Conservation (phyloP, 1,140 invertebrate genomes). For the Chironomus tepperi region DNA sequence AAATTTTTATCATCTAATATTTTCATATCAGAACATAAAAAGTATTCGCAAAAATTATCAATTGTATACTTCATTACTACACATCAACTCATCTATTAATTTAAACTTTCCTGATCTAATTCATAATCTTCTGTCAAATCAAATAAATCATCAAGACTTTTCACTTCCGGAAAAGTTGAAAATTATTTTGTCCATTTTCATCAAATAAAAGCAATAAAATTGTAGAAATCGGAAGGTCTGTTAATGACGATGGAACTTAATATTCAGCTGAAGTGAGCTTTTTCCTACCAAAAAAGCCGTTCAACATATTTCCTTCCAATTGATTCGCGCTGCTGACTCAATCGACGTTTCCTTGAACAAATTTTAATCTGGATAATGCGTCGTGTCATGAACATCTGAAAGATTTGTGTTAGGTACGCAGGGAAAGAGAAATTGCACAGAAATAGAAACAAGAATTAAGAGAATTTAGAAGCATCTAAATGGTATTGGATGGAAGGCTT, state of each 20-base stretch:
- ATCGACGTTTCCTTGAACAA: not conserved
- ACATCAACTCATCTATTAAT: not conserved
- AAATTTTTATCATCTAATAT: too few species aligned
- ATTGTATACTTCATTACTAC: too few species aligned
- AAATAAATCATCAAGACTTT: constrained; percentile 19
- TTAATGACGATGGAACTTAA: not conserved
- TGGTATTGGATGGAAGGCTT: constrained; percentile 37
- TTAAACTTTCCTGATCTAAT: not conserved
- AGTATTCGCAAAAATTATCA: too few species aligned
- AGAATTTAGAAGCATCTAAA: constrained; percentile 39
- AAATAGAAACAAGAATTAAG: not conserved
- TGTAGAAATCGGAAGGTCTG: too few species aligned
- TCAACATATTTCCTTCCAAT: not conserved
- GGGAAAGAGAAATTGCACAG: not conserved
- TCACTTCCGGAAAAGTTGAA: constrained; percentile 7
- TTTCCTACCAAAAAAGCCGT: constrained; percentile 6
- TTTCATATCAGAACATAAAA: too few species aligned
- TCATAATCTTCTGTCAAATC: not conserved
- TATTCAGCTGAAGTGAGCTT: constrained; percentile 19
- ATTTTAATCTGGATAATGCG: not conserved
- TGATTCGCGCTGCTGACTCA: not conserved
- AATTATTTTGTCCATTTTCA: not conserved
- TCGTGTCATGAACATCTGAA: constrained; percentile 3
- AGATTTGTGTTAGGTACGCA: not conserved
- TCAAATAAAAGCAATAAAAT: too few species aligned